Percentiles rank a stretch among this genome's conserved stretches.
These are phyloP conservation scores for Diplodus sargus DNA, from an alignment of 2,797 vertebrate genomes.

Conservation along the genomic window DNA sequence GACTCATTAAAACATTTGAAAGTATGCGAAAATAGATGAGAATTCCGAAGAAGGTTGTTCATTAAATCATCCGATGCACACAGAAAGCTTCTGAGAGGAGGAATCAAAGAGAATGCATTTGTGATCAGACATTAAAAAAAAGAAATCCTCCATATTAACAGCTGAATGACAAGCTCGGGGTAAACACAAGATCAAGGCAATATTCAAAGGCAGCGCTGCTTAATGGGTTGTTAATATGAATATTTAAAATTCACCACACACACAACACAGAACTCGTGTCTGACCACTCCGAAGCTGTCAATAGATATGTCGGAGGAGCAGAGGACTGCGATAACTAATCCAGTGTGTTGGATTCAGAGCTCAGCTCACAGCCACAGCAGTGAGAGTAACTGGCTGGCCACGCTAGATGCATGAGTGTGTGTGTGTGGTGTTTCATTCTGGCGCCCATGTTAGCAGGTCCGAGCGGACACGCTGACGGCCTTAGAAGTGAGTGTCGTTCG, in stretches of 20 bases:
- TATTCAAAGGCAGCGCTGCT: constrained; percentile 32
- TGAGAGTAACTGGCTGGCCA: too few species aligned
- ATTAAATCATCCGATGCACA: constrained; percentile 32
- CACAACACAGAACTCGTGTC: constrained; percentile 8
- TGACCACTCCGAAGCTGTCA: constrained; percentile 11
- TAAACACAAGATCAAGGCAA: constrained; percentile 55
- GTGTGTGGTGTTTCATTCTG: too few species aligned
- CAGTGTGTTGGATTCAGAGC: not conserved
- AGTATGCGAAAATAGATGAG: constrained; percentile 19
- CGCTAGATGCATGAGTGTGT: too few species aligned
- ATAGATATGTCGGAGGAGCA: not conserved
- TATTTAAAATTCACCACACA: constrained; percentile 9
- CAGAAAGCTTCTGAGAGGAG: constrained; percentile 21
- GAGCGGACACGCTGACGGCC: too few species aligned
- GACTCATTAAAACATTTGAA: constrained; percentile 29
- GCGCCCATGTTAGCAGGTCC: too few species aligned
- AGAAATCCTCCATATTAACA: constrained; percentile 41
- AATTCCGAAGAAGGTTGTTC: constrained; percentile 27
- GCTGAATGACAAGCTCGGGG: constrained; percentile 38
- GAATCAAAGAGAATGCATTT: constrained; percentile 55
- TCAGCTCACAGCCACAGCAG: not conserved
- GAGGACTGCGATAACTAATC: not conserved
- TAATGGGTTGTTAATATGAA: constrained; percentile 19
- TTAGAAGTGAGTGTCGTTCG: too few species aligned
- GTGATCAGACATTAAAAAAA: constrained; percentile 44